These are phyloP conservation scores for Dicycla oo DNA, from an alignment of 2,888 invertebrate genomes.

Conservation along the genomic window DNA sequence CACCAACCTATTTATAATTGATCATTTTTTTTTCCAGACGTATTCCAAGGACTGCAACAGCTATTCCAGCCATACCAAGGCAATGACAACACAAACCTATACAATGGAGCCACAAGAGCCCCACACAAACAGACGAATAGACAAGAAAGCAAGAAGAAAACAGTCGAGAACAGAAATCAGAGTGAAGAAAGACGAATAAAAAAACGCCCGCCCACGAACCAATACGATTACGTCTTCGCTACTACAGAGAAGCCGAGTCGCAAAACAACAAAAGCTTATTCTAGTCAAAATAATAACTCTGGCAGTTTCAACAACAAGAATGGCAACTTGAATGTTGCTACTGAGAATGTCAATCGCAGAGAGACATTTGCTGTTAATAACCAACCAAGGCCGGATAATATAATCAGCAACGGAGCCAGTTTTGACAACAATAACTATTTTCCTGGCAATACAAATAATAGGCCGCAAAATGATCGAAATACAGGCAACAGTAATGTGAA, in stretches of 20 bases:
- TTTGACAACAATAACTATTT: conserved; percentile 18
- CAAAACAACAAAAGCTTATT: conserved; percentile 58
- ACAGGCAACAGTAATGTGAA: conserved; percentile 25
- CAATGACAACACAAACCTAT: conserved; percentile 35
- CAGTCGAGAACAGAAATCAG: conserved; percentile 38
- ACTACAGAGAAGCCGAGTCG: conserved; percentile 69
- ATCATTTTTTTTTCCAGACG: conserved; percentile 73
- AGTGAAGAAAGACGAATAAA: conserved; percentile 39
- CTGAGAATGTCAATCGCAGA: conserved; percentile 32
- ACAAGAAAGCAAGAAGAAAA: conserved; percentile 51
- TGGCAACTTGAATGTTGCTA: conserved; percentile 15
- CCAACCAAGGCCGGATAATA: conserved; percentile 14
- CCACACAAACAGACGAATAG: conserved; percentile 41
- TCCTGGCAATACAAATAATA: not conserved
- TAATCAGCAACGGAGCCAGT: conserved; percentile 12
- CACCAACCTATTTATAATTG: not conserved
- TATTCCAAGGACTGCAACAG: conserved; percentile 77
- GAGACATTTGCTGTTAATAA: conserved; percentile 12
- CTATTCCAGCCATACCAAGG: conserved; percentile 67
- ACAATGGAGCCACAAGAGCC: conserved; percentile 50
- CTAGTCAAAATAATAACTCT: conserved; percentile 60
- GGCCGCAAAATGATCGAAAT: conserved; percentile 32
- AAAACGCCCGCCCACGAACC: conserved; percentile 47
- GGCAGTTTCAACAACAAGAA: conserved; percentile 47
- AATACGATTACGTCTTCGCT: conserved; percentile 59